phyloP scores from a whole-genome alignment of 2,797 vertebrate species.

The Channallabes apus region DNA sequence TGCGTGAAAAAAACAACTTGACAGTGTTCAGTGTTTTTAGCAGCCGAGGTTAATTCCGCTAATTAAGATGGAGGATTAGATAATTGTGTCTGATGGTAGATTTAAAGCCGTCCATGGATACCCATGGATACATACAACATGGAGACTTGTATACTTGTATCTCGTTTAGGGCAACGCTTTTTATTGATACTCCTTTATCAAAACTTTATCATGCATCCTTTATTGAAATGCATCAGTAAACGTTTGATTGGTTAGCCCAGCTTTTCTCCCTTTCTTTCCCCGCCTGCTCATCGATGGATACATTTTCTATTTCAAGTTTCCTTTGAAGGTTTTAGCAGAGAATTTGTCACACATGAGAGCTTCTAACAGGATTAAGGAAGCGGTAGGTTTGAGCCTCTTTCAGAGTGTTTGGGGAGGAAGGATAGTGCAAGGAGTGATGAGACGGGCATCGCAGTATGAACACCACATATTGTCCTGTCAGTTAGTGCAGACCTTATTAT shows the following conservation, averaged over 20 bases:
- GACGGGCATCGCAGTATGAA: slow-evolving; percentile 29
- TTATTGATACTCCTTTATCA: not conserved
- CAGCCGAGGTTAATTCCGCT: slow-evolving; percentile 46
- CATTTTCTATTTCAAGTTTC: slow-evolving; percentile 51
- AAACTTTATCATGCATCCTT: not conserved
- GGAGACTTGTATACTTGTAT: slow-evolving; percentile 8
- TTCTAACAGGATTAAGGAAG: slow-evolving; percentile 58
- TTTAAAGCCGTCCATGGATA: slow-evolving; percentile 38
- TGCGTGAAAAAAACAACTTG: slow-evolving; percentile 30
- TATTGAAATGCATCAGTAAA: slow-evolving; percentile 10
- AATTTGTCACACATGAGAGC: slow-evolving; percentile 55
- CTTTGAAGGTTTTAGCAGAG: slow-evolving; percentile 51
- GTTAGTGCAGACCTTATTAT: slow-evolving; percentile 15
- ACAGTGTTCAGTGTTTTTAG: slow-evolving; percentile 33
- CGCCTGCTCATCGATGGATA: slow-evolving; percentile 35
- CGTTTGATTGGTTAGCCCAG: slow-evolving; percentile 27
- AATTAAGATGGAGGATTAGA: slow-evolving; percentile 54
- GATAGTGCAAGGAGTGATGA: slow-evolving; percentile 31
- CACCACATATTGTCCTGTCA: slow-evolving; percentile 29
- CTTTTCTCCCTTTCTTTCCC: slow-evolving; percentile 31
- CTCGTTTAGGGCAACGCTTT: slow-evolving; percentile 21
- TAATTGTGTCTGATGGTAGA: slow-evolving; percentile 46
- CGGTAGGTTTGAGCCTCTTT: slow-evolving; percentile 52
- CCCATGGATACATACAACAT: too few relatives aligned
- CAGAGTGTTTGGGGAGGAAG: slow-evolving; percentile 42